These are phyloP conservation scores for Tenthredo notha DNA, from an alignment of 2,888 invertebrate species.

Conservation along the genomic window DNA sequence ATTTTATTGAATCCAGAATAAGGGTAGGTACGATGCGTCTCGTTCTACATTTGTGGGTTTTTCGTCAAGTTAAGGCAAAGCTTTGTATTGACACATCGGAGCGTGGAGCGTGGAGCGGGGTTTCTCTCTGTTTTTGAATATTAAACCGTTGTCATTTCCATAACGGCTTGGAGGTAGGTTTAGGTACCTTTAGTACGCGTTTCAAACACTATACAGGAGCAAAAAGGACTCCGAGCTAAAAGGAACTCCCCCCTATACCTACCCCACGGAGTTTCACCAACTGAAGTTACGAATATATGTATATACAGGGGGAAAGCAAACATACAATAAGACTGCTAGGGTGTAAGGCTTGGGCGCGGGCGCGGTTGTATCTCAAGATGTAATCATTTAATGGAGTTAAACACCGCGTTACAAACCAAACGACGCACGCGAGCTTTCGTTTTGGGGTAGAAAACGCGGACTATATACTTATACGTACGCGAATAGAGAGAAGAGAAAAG, in stretches of 20 bases:
- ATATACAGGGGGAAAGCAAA: slow-evolving; percentile 18
- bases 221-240: not conserved
- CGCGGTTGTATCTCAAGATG: slow-evolving; percentile 56
- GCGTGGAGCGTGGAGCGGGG: not conserved
- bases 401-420: slow-evolving; percentile 56
- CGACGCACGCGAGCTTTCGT: not conserved
- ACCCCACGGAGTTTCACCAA: not conserved
- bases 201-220: not conserved
- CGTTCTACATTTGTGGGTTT: not conserved
- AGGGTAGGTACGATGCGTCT: not conserved
- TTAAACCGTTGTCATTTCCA: slow-evolving; percentile 33
- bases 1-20: not conserved
- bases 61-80: not conserved
- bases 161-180: not conserved
- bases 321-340: not conserved
- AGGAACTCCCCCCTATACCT: not conserved
- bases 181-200: not conserved
- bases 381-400: slow-evolving; percentile 61
- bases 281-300: no score
- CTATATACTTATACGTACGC: not conserved
- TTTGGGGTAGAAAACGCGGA: not conserved
- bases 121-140: slow-evolving; percentile 7
- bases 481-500: not conserved
- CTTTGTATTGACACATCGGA: slow-evolving; percentile 19
- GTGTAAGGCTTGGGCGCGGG: not conserved